These are phyloP conservation scores for Numenius arquata DNA, from an alignment of 2,113 vertebrate species.

Conservation along the genomic window DNA sequence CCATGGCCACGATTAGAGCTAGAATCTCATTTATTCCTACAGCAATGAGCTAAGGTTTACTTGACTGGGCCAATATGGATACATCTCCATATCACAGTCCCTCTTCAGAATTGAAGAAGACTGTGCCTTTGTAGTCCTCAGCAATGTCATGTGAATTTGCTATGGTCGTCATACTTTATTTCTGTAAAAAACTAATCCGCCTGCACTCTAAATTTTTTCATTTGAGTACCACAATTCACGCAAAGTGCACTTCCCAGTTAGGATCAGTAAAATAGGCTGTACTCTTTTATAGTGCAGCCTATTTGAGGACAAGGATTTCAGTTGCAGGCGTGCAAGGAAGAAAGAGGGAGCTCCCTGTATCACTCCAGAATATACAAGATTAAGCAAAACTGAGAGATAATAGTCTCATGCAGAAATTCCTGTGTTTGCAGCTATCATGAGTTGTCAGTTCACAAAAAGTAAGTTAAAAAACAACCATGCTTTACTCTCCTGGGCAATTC, in stretches of 20 bases:
- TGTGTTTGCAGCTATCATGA: neutral
- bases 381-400: neutral
- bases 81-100: neutral
- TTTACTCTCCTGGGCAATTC: neutral
- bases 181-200: neutral
- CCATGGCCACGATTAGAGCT: neutral
- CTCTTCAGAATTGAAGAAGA: neutral
- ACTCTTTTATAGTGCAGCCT: neutral
- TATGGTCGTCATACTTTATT: neutral
- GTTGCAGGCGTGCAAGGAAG: neutral
- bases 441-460: neutral
- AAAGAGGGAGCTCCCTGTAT: neutral
- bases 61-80: neutral
- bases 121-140: neutral
- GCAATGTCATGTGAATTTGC: neutral
- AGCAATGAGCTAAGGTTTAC: neutral
- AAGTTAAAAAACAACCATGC: neutral
- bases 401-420: neutral
- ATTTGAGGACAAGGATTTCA: neutral
- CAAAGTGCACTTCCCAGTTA: neutral
- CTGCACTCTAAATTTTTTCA: neutral
- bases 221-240: neutral
- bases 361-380: neutral
- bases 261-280: neutral
- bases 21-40: neutral